phyloP scores from a whole-genome alignment of 2,888 invertebrate species.

The Alcis repandata region DNA sequence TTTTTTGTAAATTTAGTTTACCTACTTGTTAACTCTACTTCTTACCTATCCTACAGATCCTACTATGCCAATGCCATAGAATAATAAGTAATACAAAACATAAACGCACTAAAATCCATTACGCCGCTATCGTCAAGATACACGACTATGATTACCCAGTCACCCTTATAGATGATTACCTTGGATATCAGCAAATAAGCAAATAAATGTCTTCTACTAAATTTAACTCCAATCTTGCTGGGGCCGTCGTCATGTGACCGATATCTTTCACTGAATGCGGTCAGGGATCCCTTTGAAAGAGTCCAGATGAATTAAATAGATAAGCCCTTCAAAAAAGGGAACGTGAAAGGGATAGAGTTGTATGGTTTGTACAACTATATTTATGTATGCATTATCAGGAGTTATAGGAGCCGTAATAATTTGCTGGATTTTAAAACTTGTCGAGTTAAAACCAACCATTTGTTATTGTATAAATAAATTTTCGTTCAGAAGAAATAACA shows the following conservation, averaged over 20 bases:
- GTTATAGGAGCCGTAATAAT: slow-evolving; percentile 7
- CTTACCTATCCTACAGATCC: too few relatives aligned
- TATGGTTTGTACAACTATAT: slow-evolving; percentile 47
- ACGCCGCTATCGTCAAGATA: slow-evolving; percentile 52
- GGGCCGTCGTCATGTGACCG: slow-evolving; percentile 80
- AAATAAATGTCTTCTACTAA: slow-evolving; percentile 86
- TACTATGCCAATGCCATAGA: neutral
- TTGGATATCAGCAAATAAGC: slow-evolving; percentile 73
- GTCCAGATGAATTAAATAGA: slow-evolving; percentile 85
- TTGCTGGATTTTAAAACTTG: neutral
- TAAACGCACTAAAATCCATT: slow-evolving; percentile 48
- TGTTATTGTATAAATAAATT: too few relatives aligned
- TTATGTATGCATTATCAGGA: slow-evolving; percentile 8
- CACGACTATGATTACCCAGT: slow-evolving; percentile 62
- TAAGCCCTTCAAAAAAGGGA: slow-evolving; percentile 78
- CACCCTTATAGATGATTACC: slow-evolving; percentile 75
- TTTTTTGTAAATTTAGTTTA: too few relatives aligned
- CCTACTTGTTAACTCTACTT: too few relatives aligned
- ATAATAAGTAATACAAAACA: neutral
- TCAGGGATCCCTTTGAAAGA: slow-evolving; percentile 81
- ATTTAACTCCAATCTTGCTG: slow-evolving; percentile 82
- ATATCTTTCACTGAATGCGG: slow-evolving; percentile 81
- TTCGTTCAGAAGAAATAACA: too few relatives aligned
- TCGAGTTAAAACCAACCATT: neutral
- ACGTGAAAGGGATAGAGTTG: slow-evolving; percentile 66